Evolutionary conservation across 2,797 vertebrate genomes (phyloP).

Genomic region (Acipenser transmontanus): DNA sequence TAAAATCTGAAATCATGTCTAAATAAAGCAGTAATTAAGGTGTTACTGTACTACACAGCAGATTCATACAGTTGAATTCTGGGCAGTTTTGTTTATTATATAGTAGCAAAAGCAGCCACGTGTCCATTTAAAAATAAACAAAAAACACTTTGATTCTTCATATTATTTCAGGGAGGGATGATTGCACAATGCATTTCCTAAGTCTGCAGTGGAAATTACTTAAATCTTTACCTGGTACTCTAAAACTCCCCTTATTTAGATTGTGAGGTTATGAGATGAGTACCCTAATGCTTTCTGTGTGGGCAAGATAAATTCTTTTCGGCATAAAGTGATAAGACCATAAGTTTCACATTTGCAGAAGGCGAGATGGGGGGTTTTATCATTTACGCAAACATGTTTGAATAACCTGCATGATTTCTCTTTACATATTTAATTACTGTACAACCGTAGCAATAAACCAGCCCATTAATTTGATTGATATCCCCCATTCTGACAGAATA

Average conservation of each 20-base stretch:
- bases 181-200: not conserved
- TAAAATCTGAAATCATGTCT: not conserved
- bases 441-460: not conserved
- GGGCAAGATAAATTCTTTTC: too few species aligned
- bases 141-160: not conserved
- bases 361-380: too few species aligned
- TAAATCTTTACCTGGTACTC: not conserved
- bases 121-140: not conserved
- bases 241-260: not conserved
- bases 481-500: not conserved
- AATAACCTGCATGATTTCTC: not conserved
- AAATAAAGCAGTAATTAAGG: slow-evolving; percentile 2
- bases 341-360: too few species aligned
- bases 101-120: not conserved
- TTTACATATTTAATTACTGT: not conserved
- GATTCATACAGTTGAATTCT: not conserved
- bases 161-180: not conserved
- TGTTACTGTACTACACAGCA: not conserved
- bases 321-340: too few species aligned
- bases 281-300: too few species aligned
- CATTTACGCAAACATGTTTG: too few species aligned
- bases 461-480: too few species aligned
- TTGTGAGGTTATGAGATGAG: too few species aligned
- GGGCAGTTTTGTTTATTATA: not conserved
- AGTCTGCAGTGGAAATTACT: not conserved